Percentiles rank a stretch among this genome's conserved stretches.
Evolutionary conservation across 2,797 vertebrate genomes (phyloP).

Genomic region (Cryptoblepharus egeriae): DNA sequence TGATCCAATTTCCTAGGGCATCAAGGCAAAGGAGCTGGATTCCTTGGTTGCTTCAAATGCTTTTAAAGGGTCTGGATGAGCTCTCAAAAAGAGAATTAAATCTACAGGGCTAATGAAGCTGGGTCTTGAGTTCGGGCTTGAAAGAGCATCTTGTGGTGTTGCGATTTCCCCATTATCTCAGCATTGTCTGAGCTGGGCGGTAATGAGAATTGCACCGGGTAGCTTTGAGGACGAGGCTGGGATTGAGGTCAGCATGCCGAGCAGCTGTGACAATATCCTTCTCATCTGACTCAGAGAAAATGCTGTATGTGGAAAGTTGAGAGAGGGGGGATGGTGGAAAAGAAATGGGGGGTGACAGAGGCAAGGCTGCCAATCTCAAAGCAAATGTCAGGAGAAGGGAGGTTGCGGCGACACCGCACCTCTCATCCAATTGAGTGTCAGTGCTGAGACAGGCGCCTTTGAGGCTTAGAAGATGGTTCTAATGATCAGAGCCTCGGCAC

Average conservation of each 20-base stretch:
- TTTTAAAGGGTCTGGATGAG: neutral
- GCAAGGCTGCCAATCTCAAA: neutral
- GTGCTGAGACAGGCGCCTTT: neutral
- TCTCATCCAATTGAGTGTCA: neutral
- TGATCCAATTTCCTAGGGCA: neutral
- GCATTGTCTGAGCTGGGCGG: neutral
- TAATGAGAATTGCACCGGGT: neutral
- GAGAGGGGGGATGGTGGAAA: neutral
- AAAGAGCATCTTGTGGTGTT: neutral
- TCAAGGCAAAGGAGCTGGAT: accelerated
- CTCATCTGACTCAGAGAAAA: neutral
- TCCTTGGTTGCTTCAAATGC: neutral
- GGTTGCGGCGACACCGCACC: accelerated
- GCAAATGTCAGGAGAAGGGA: too few species aligned
- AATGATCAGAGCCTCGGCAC: neutral
- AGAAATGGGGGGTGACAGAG: too few species aligned
- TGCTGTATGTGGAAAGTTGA: neutral
- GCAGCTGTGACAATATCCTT: neutral
- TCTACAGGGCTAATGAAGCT: neutral
- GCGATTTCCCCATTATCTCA: neutral
- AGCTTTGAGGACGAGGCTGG: neutral
- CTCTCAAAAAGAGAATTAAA: neutral
- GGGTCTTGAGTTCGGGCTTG: neutral
- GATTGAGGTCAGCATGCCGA: slow-evolving; percentile 1
- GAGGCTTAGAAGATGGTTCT: neutral